Percentiles rank a stretch among this genome's conserved stretches.
Conservation (phyloP, 2,797 vertebrate genomes). For the Champsocephalus gunnari region DNA sequence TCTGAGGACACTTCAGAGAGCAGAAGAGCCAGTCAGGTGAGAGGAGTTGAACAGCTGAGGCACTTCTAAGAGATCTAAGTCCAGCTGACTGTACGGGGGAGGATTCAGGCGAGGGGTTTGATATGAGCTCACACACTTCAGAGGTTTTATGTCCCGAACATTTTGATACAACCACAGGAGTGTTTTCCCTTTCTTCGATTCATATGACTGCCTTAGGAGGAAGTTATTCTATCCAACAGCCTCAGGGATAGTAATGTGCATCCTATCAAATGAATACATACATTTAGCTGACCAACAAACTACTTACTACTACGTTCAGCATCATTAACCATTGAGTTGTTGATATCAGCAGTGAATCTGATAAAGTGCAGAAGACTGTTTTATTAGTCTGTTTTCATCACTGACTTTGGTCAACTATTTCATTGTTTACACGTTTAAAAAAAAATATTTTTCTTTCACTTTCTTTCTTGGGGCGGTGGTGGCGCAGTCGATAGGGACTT, state of each 20-base stretch:
- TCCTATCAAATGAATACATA: not conserved
- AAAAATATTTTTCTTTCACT: no score
- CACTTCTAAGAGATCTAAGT: constrained; percentile 14
- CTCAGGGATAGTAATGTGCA: not conserved
- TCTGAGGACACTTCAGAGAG: not conserved
- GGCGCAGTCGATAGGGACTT: no score
- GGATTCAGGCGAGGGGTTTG: constrained; percentile 23
- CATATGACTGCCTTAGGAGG: not conserved
- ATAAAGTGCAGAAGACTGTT: no score
- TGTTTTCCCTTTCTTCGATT: constrained; percentile 9
- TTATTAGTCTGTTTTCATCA: not conserved
- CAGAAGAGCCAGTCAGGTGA: constrained; percentile 48
- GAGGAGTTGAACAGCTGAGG: not conserved
- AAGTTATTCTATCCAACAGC: not conserved
- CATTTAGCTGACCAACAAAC: no score
- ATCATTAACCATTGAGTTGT: not conserved
- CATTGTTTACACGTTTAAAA: not conserved
- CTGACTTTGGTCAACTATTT: not conserved
- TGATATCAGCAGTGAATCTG: not conserved
- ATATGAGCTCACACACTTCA: constrained; percentile 17
- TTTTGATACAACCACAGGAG: not conserved
- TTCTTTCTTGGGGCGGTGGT: no score
- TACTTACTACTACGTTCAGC: not conserved
- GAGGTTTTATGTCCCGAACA: constrained; percentile 14
- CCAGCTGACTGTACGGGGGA: constrained; percentile 5